Base-by-base conservation (phyloP, 2,888 invertebrate genomes). In the Trissonchulus sp. region DNA sequence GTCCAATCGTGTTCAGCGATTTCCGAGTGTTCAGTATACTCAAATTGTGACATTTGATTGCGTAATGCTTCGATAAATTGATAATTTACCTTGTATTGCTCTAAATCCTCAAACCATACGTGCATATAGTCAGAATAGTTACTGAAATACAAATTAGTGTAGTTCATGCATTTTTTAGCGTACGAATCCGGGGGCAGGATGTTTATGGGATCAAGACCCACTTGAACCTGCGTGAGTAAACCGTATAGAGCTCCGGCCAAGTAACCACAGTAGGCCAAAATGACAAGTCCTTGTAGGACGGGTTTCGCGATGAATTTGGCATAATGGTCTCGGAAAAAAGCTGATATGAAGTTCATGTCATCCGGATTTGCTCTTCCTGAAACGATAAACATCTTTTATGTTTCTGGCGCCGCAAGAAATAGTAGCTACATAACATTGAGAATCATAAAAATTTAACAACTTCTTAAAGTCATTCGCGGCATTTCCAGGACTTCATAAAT, bases 161-260 rank as follows among this genome's bases (percentile, higher is more conserved):
- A 28, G 35, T 28, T 8, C n/a, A 65, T 8, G 33, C 8, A 33
- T 34, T 18, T 8, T 15, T n/a, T 65, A 8, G 68, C 68, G 35
- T 65, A 65, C 15, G 68, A 65, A 65, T 65, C 68, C 35, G 8
- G 33, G 31, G 68, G 68, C 8, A 65, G 68, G 28, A 30, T 34
- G 35, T 65, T 34, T 8, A 65, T 65, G 8, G 68, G 68, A 65
- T 65, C 8, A n/a, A 65, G 35, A 30, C 68, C 68, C 31, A 65
- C 35, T 65, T 65, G 8, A 65, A 28, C 28, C 68, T 15, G 33
- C 8, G 68, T 65, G 8, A 65, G 33, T 15, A 65, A 18, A 28
- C 68, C 8, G 68, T 65, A 65, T 8, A 34, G 8, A 18, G 68
- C 68, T 15, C 68, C 68, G 68, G 15, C 28, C 35, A 65, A 28